Base-by-base conservation (phyloP, 2,888 invertebrate genomes). In the Drosophila birchii region DNA sequence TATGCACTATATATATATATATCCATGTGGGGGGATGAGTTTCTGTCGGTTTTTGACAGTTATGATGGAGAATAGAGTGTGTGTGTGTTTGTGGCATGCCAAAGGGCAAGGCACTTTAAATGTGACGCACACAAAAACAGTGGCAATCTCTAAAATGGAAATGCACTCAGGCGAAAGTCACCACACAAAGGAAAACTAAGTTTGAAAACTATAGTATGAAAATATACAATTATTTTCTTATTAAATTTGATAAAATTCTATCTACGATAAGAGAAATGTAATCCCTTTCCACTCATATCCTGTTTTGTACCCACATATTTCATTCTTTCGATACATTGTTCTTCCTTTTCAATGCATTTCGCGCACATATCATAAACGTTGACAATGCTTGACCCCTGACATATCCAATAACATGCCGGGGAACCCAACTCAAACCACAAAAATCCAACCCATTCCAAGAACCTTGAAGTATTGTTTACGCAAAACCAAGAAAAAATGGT, bases 11-110 rank as follows among this genome's bases (percentile, higher is more conserved):
- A 51, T 32, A n/a, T 7, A 16, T 51, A 20, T 34, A 51, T 32
- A n/a, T 7, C 20, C 32, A 23, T 14, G 34, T 20, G 78, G 47
- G 47, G 47, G 47, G 56, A 86, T 86, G 86, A 72, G 73, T 82
- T 69, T 72, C 76, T 87, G 83, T 85, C 87, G 71, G 79, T 80
- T 87, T 87, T 80, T 85, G 83, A 84, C 83, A 84, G 86, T 85
- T 84, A 84, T 84, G 83, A 86, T 84, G 88, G 78, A 82, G 86
- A 87, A 87, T 82, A 79, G 78, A 76, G 78, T 78, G 49, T 78
- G 68, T 26, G 45, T 54, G 45, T 53, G 38, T n/a, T n/a, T 62
- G 55, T 61, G 26, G 32, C 49, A 55, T 62, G 63, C 78, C 54
- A 70, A 56, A 55, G 78, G 82, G 76, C 87, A 76, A 76, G 70